Base-by-base conservation (phyloP, 2,888 invertebrate species). In the Lycaena phlaeas region DNA sequence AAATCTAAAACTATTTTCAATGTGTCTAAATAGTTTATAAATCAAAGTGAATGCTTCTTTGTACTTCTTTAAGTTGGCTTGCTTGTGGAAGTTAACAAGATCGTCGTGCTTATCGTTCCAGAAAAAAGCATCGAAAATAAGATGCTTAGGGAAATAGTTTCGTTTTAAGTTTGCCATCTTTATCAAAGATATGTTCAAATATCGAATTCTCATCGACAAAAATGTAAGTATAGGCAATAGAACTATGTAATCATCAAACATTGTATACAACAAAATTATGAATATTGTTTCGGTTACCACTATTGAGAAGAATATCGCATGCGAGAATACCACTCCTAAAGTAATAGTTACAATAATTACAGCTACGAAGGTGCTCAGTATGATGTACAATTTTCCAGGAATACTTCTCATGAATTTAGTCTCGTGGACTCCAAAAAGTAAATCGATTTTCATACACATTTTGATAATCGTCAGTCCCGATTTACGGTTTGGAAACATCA, bases 151-250 rank as follows among this genome's bases (percentile, higher is more conserved):
- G 29, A 78, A 51, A 37, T 68, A 64, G 2, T 62, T 51, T 3
- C 57, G 41, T 9, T 70, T 61, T 27, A 74, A 52, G 0, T 64
- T 52, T 1, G 62, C 60, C 1, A 52, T 42, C 49, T 71, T 75
- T 41, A 72, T 58, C 29, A 79, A 49, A 11, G 73, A 64, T 0
- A 71, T 55, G 41, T 78, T 79, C 2, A 79, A 40, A 26, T 68
- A 77, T 14, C 63, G 58, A n/a, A 57, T 50, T 48, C 78, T 59
- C 31, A 47, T 31, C 6, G 40, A n/a, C 22, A 41, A 10, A 11
- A 27, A 45, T 9, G 38, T 12, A 10, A 27, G 5, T 2, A 36
- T 15, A 11, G 36, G 4, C 4, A 39, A 10, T 18, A n/a, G 4
- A 2, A 42, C 12, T 7, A 26, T 26, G 15, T 18, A 36, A 4